phyloP scores from a whole-genome alignment of 2,797 vertebrate genomes.

The Semotilus atromaculatus region DNA sequence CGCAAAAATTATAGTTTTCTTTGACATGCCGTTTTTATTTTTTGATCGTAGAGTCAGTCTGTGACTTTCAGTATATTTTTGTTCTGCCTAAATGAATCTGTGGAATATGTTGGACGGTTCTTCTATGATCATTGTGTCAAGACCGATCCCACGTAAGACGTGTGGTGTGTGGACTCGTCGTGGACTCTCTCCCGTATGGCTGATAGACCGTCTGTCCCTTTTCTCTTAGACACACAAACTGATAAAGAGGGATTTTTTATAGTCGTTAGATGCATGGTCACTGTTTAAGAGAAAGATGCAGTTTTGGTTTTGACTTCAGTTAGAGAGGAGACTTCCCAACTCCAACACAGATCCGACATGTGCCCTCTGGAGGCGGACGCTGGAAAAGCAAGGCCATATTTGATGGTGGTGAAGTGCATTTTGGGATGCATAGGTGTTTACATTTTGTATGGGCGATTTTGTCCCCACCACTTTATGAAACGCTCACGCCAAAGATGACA shows the following conservation, averaged over 20 bases:
- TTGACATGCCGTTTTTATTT: neutral
- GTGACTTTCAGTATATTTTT: neutral
- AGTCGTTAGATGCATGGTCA: neutral
- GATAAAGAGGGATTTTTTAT: neutral
- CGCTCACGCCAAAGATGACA: neutral
- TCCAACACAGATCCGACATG: neutral
- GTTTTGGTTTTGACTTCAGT: neutral
- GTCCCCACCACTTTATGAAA: neutral
- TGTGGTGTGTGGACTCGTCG: neutral
- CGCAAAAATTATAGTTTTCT: neutral
- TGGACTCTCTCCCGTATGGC: neutral
- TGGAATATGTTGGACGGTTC: neutral
- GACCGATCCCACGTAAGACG: neutral
- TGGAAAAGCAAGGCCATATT: neutral
- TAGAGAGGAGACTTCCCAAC: neutral
- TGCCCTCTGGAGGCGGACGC: neutral
- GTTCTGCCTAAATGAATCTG: neutral
- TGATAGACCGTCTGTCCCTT: neutral
- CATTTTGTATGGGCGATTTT: neutral
- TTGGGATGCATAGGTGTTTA: neutral
- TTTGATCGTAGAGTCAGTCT: too few species aligned
- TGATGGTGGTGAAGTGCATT: neutral
- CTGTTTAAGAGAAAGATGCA: neutral
- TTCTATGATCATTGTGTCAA: neutral
- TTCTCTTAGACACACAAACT: neutral